phyloP scores from a whole-genome alignment of 92 coral and sea anemone species.

The Umimayanthus chanpuru region DNA sequence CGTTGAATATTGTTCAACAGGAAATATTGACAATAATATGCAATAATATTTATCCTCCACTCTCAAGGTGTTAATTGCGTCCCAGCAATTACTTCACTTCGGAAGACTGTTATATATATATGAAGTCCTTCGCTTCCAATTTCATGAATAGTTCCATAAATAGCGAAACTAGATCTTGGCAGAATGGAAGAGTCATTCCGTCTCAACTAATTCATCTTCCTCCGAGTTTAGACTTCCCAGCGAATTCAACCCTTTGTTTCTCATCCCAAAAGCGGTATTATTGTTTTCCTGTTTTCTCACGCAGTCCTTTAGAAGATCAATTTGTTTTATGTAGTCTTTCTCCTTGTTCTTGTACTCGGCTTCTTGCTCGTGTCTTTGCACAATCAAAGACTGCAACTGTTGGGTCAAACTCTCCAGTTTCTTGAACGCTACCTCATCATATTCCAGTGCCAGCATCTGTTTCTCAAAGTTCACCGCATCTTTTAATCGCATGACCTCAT shows the following conservation, averaged over 20 bases:
- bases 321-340: conserved; percentile 46
- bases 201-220: conserved; percentile 48
- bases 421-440: conserved; percentile 77
- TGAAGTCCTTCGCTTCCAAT: conserved; percentile 6
- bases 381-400: conserved; percentile 74
- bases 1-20: not conserved
- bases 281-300: conserved; percentile 18
- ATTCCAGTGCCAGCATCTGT: conserved; percentile 83
- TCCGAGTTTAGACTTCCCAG: conserved; percentile 75
- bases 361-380: conserved; percentile 61
- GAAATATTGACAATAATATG: not conserved
- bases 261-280: conserved; percentile 41
- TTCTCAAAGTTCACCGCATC: conserved; percentile 80
- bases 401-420: conserved; percentile 78
- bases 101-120: not conserved
- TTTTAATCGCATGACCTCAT: conserved; percentile 74
- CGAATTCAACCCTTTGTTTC: conserved; percentile 68
- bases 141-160: conserved; percentile 29
- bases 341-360: conserved; percentile 51
- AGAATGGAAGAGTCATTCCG: conserved; percentile 32
- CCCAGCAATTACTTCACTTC: not conserved
- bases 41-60: not conserved
- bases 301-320: conserved; percentile 52
- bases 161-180: conserved; percentile 1
- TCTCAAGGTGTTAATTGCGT: not conserved